These are phyloP conservation scores for Laticauda laticaudata DNA, from an alignment of 2,113 vertebrate genomes.

Conservation along the genomic window DNA sequence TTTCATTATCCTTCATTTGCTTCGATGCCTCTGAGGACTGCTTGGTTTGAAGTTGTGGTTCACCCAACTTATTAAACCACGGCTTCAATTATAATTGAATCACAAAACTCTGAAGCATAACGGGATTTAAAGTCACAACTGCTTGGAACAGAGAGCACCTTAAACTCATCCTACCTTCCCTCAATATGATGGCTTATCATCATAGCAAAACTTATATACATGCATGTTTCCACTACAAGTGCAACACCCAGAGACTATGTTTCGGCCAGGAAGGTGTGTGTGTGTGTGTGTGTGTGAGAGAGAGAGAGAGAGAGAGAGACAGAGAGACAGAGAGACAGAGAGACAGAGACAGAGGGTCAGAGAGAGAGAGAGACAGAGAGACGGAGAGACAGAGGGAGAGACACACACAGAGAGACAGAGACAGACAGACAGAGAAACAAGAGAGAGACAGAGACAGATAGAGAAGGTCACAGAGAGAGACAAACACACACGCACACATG, in stretches of 20 bases:
- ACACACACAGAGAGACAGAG: too few relatives aligned
- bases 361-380: too few relatives aligned
- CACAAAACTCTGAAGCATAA: neutral
- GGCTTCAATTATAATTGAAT: neutral
- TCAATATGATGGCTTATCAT: neutral
- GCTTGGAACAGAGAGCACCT: neutral
- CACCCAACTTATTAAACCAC: neutral
- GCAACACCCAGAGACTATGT: neutral
- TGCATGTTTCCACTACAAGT: neutral
- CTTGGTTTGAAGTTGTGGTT: neutral
- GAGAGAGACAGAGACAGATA: too few relatives aligned
- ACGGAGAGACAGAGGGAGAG: too few relatives aligned
- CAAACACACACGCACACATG: too few relatives aligned
- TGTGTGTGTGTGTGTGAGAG: neutral
- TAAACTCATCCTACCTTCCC: neutral
- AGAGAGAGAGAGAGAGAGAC: neutral
- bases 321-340: too few relatives aligned
- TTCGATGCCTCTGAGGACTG: neutral
- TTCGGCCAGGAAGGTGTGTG: neutral
- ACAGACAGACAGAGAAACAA: too few relatives aligned
- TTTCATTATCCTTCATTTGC: neutral
- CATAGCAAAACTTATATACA: neutral
- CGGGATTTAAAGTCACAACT: neutral
- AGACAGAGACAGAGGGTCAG: too few relatives aligned
- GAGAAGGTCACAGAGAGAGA: too few relatives aligned